phyloP scores from a whole-genome alignment of 2,797 vertebrate species.

The Sandelia bainsii region DNA sequence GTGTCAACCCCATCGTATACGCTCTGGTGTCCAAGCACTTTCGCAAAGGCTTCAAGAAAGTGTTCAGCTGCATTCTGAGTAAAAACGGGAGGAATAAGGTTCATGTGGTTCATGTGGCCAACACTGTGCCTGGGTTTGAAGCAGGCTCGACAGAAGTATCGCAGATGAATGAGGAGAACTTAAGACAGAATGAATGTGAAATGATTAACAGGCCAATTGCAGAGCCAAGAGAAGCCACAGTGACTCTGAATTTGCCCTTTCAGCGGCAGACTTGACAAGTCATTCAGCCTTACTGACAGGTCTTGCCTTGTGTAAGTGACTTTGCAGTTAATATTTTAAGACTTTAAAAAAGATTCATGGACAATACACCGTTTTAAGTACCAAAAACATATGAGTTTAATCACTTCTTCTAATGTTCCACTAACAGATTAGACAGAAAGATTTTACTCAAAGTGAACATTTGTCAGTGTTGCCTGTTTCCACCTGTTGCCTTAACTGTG shows the following conservation, averaged over 20 bases:
- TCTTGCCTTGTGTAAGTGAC: conserved; percentile 62
- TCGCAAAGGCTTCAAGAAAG: conserved; percentile 92
- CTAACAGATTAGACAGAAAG: conserved; percentile 7
- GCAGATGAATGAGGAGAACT: conserved; percentile 86
- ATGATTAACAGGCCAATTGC: conserved; percentile 76
- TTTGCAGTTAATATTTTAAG: conserved; percentile 10
- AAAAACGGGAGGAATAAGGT: conserved; percentile 88
- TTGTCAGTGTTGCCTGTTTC: conserved; percentile 25
- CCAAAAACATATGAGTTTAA: conserved; percentile 4
- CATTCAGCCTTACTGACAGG: conserved; percentile 7
- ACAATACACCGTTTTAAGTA: background rate
- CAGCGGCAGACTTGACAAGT: conserved; percentile 78
- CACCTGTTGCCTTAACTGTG: conserved; percentile 66
- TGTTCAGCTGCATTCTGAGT: conserved; percentile 90
- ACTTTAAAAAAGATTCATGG: background rate
- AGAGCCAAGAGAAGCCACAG: conserved; percentile 77
- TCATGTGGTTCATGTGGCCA: conserved; percentile 85
- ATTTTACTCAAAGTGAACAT: conserved; percentile 9
- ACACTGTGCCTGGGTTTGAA: conserved; percentile 86
- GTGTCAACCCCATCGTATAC: conserved; percentile 92
- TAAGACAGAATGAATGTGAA: conserved; percentile 81
- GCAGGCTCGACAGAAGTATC: conserved; percentile 87
- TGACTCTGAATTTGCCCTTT: conserved; percentile 81
- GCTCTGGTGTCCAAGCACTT: conserved; percentile 93
- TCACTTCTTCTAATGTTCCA: too few species aligned